Conservation (phyloP, 1,140 invertebrate genomes). For the Bilobella aurantiaca region DNA sequence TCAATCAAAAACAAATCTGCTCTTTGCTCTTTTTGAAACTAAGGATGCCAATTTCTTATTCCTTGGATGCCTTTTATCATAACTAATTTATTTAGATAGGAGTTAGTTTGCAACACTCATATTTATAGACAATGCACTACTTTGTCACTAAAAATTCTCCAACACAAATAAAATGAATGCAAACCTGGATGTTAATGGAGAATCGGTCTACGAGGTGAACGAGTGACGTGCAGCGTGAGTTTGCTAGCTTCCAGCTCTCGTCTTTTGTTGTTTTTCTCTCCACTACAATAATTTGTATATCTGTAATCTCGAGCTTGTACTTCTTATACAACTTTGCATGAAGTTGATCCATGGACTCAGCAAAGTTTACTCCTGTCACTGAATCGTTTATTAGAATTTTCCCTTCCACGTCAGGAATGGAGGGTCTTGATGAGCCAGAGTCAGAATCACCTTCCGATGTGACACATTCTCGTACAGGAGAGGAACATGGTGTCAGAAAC, state of each 20-base stretch:
- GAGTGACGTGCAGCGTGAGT: conserved; percentile 51
- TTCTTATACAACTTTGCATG: conserved; percentile 40
- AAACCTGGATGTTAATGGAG: conserved; percentile 7
- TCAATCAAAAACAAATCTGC: too few species aligned
- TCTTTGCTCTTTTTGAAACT: too few species aligned
- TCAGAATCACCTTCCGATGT: conserved; percentile 37
- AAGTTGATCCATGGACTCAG: conserved; percentile 24
- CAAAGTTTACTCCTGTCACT: conserved; percentile 33
- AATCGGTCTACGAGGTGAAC: conserved; percentile 9
- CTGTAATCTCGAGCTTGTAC: conserved; percentile 70
- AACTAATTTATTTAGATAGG: too few species aligned
- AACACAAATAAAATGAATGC: not conserved
- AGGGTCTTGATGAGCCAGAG: conserved; percentile 17
- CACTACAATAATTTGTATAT: conserved; percentile 71
- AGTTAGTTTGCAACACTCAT: too few species aligned
- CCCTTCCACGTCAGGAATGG: conserved; percentile 14
- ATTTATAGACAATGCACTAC: too few species aligned
- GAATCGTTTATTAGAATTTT: conserved; percentile 4
- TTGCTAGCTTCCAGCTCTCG: conserved; percentile 81
- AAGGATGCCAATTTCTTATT: too few species aligned
- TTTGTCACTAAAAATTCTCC: too few species aligned
- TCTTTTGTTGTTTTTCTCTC: conserved; percentile 39
- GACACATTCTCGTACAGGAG: conserved; percentile 60
- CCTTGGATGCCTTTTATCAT: too few species aligned
- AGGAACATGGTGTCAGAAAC: conserved; percentile 85